Evolutionary conservation across 2,888 invertebrate genomes (phyloP), one percentile per base, ranked within the genome.

Genomic region (Lucinisca nassula): DNA sequence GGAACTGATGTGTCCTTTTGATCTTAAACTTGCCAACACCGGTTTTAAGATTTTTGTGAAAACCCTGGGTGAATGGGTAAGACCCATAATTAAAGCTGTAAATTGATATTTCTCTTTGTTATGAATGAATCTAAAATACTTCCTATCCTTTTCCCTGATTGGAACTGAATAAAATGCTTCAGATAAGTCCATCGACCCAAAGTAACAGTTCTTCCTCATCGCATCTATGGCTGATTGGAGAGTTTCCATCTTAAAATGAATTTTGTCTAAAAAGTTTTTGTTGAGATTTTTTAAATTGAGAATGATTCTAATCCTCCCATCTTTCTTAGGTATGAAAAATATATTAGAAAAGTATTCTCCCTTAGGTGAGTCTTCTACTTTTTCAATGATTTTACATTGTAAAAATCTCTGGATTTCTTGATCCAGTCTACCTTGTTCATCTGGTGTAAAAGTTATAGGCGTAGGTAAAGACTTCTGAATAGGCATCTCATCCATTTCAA

Each of bases 281-380:
- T 77, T n/a, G 38, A 55, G 40, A 77, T n/a, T 14, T 12, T 55
- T 55, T 21, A 78, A 32, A 55, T 84, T 82, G 0, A 82, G n/a
- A 2, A 77, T 82, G 8, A 77, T 58, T 32, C 82, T 27, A 21
- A 82, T 67, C 37, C 27, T 32, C 32, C 61, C 75, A 17, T 83
- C 55, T 27, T 73, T 78, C 51, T 78, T 78, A n/a, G 61, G 73
- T 32, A 78, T 51, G 24, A 45, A 55, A 38, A 83, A 83, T 12
- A 79, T 83, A 45, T 84, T 87, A 0, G 76, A 77, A 58, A 83
- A 75, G 55, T 38, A 87, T 61, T 87, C 82, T 24, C 72, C 38
- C 30, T 72, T n/a, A 38, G 6, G 6, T 6, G 72, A 12, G 12
- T 37, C 40, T 24, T 38, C 10, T 24, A 72, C 72, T 72, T 37